Evolutionary conservation across 2,797 vertebrate species (phyloP), one percentile per base, ranked within the genome.

Genomic region (Agapornis canus): DNA sequence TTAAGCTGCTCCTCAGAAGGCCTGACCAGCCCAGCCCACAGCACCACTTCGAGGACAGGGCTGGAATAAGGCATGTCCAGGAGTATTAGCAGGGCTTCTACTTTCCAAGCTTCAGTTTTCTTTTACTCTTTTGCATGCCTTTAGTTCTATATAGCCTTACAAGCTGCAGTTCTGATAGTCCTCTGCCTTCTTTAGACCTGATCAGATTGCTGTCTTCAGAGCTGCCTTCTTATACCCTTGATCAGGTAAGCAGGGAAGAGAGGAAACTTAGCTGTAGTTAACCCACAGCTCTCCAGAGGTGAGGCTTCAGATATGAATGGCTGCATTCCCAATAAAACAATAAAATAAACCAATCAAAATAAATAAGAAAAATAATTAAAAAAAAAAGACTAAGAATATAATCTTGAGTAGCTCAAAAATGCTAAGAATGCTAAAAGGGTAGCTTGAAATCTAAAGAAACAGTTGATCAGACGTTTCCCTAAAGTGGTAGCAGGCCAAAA

Each of bases 261-360:
- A 77, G 43, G 57, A 93, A 72, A 48, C 59, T 78, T 90, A 70
- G 37, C 66, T 87, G 70, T 73, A 84, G 63, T 89, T 94, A 95
- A 92, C 92, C 51, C 68, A 29, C 42, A 84, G 43, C 23, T 81
- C 82, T 43, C 73, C 83, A 84, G 56, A 70, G 70, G 7, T 76
- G 75, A 9, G n/a, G 8, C 51, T 89, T 95, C 66, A 43, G 56
- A 51, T 64, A 32, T 3, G 0, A 60, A 47, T 60, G 29, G 20
- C 39, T 81, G 11, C 22, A 35, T 0, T 0, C 14, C 81, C 19
- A 68, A 48, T 49, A 64, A 71, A 64, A 2, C 17, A 52, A 32
- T 56, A 22, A 32, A 32, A 56, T 56, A 32, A 56, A 56, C 13
- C 13, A n/a, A 29, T 52, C 10, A 45, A 45, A 25, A 48, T 25